Base-by-base conservation (phyloP, 2,113 vertebrate genomes). In the Laticauda laticaudata region DNA sequence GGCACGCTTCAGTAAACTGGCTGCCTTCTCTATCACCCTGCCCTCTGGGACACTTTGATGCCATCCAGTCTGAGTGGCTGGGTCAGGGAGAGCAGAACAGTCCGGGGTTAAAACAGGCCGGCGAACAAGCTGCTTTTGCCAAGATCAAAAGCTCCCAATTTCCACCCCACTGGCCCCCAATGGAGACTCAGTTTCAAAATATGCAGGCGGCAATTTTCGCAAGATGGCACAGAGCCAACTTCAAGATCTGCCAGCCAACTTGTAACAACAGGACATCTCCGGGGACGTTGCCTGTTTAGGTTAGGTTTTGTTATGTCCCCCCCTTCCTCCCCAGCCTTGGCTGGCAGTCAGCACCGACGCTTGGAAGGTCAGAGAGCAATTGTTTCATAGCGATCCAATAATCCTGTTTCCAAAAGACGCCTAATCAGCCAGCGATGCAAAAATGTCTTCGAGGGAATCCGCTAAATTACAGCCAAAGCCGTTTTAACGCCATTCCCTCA, bases 401-500 rank as follows among this genome's bases (percentile, higher is more conserved):
- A 88, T 94, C 92, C 89, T 10, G 0, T 23, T 23, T 90, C 54
- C 51, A 23, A 88, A 64, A 53, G 87, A 43, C 87, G 75, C 85
- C 34, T 5, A 87, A 69, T 21, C 54, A 2, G 20, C 29, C 0
- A 0, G 54, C 6, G 39, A 26, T 64, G 34, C 15, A 0, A 86
- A 4, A 3, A 55, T 4, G 85, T 3, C 61, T 91, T 18, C 1
- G 0, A 45, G 86, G 85, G 81, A 55, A 55, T 45, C 5, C 43
- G 0, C 55, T 15, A 86, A 85, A 69, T 0, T 1, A n/a, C 0
- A 86, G 3, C 29, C 21, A 9, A 86, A 57, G 93, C 86, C 21
- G 29, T 26, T 88, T 69, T 43, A 48, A 2, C 1, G 0, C 11
- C n/a, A 5, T 39, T n/a, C 92, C 39, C 24, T 0, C 0, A 23